Percentiles rank a stretch among this genome's conserved stretches.
phyloP scores from a whole-genome alignment of 23 tunicate genomes.

The Halocynthia roretzi region DNA sequence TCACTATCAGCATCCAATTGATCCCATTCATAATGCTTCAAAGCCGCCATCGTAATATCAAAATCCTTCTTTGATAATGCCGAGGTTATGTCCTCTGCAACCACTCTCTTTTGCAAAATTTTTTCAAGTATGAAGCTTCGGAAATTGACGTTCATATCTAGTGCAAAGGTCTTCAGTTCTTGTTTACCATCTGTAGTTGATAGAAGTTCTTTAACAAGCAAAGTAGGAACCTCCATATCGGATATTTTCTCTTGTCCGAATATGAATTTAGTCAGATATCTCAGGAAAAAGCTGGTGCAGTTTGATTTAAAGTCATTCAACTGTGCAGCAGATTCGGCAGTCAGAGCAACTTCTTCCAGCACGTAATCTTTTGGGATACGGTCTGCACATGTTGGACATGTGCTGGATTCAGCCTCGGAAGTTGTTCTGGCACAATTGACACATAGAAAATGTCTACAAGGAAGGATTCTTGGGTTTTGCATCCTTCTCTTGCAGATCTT shows the following conservation, averaged over 20 bases:
- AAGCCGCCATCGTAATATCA: no score
- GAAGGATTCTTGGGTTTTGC: neutral
- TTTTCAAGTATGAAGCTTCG: neutral
- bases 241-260: neutral
- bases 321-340: slow-evolving; percentile 17
- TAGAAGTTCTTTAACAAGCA: neutral
- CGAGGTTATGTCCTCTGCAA: no score
- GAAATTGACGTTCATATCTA: neutral
- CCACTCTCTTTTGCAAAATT: no score
- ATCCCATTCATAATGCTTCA: no score
- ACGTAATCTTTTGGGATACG: slow-evolving; percentile 31
- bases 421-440: slow-evolving; percentile 16
- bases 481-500: neutral
- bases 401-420: neutral
- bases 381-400: slow-evolving; percentile 40
- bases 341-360: neutral
- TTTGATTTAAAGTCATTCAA: slow-evolving; percentile 14
- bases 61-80: no score
- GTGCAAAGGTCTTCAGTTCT: slow-evolving; percentile 1
- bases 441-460: slow-evolving; percentile 22
- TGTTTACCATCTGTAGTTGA: neutral
- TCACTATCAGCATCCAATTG: no score
- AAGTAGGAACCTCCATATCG: neutral
- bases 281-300: slow-evolving; percentile 62
- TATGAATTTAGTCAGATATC: slow-evolving; percentile 35